Percentiles rank a stretch among this genome's conserved stretches.
phyloP scores from a whole-genome alignment of 2,113 vertebrate species.

The Erythrocercus mccallii region DNA sequence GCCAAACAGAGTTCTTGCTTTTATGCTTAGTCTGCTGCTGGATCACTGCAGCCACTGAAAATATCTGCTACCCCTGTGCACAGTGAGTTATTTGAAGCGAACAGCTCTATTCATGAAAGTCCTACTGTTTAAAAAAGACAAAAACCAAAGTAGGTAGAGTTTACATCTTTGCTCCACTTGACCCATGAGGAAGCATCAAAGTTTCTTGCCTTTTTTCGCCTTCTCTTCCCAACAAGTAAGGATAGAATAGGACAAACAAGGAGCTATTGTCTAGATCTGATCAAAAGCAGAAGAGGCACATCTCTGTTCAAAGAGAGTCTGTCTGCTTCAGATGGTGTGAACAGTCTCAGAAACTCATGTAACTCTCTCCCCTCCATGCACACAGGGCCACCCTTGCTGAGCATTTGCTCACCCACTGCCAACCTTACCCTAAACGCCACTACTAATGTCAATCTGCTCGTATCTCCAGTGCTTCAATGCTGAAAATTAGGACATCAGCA shows the following conservation, averaged over 20 bases:
- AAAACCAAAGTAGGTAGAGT: not conserved
- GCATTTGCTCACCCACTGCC: not conserved
- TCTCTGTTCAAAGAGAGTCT: slow-evolving; percentile 25
- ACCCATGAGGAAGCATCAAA: not conserved
- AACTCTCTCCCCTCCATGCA: not conserved
- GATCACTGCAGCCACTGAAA: not conserved
- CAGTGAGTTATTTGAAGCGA: not conserved
- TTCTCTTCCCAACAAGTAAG: not conserved
- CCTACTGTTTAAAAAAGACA: not conserved
- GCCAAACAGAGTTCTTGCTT: not conserved
- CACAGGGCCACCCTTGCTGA: not conserved
- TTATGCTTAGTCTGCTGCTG: not conserved
- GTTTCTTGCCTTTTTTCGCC: not conserved
- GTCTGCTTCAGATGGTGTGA: not conserved
- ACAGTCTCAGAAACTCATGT: accelerated
- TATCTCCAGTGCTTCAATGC: not conserved
- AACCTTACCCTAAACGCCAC: not conserved
- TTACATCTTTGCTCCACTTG: not conserved
- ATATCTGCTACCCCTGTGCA: not conserved
- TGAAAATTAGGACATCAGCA: not conserved
- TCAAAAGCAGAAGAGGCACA: slow-evolving; percentile 6
- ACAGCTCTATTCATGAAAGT: not conserved
- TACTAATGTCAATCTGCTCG: not conserved
- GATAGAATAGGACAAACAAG: not conserved
- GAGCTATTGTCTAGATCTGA: not conserved